A percentile compares a stretch with the other conserved stretches of the same genome.
Evolutionary conservation across 1,140 invertebrate species (phyloP).

Genomic region (Sarcophaga peregrina): DNA sequence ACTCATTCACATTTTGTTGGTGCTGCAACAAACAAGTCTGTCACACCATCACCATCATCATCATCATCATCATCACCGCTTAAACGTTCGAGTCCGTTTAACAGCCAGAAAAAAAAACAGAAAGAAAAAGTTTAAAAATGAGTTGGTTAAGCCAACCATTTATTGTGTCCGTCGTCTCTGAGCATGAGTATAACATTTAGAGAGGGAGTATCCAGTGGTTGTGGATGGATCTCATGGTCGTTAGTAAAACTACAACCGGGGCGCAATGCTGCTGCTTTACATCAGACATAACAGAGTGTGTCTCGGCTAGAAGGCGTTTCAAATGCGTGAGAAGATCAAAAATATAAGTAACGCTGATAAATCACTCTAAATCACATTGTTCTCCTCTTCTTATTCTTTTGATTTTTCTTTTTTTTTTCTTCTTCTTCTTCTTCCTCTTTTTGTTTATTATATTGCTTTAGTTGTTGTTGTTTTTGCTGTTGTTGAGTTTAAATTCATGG

Average conservation of each 20-base stretch:
- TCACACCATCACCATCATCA: constrained; percentile 30
- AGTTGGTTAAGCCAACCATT: background rate
- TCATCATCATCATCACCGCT: background rate
- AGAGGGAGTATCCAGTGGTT: constrained; percentile 9
- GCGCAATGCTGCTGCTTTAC: background rate
- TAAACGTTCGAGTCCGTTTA: background rate
- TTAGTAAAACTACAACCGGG: background rate
- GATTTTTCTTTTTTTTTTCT: no score
- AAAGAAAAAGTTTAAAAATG: background rate
- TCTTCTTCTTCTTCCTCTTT: no score
- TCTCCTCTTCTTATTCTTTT: constrained; percentile 1
- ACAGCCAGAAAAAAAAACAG: background rate
- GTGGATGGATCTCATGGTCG: constrained; percentile 23
- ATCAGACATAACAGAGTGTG: background rate
- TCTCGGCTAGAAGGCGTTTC: constrained; percentile 14
- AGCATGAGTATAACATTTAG: constrained; percentile 6
- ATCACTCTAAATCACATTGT: constrained; percentile 38
- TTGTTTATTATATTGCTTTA: background rate
- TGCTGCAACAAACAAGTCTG: constrained; percentile 26
- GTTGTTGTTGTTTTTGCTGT: background rate
- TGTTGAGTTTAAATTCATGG: background rate
- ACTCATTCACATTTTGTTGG: constrained; percentile 9
- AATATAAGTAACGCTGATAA: constrained; percentile 37
- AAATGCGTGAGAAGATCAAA: constrained; percentile 42
- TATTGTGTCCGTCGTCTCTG: background rate